Evolutionary conservation across 2,113 vertebrate species (phyloP).

Genomic region (Scartelaos histophorus): DNA sequence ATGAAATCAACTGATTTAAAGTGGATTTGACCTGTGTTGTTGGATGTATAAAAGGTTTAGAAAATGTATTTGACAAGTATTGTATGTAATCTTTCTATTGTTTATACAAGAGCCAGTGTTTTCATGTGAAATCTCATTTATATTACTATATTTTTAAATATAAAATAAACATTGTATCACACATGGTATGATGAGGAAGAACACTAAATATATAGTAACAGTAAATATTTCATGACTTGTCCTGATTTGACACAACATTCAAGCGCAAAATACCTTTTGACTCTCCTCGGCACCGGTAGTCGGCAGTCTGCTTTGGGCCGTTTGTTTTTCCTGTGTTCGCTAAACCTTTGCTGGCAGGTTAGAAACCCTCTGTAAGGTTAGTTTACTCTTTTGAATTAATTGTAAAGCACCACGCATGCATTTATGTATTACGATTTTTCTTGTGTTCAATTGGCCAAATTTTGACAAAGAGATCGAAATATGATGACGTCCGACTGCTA

Average conservation of each 20-base stretch:
- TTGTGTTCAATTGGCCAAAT: background rate
- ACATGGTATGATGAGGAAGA: background rate
- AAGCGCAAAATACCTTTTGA: constrained; percentile 22
- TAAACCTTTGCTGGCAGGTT: constrained; percentile 33
- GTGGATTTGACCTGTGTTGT: background rate
- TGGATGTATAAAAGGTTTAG: constrained; percentile 13
- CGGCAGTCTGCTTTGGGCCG: background rate
- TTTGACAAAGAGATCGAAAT: background rate
- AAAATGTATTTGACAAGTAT: no score
- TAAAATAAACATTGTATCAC: background rate
- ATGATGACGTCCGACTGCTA: background rate
- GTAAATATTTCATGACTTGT: background rate
- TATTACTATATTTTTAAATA: background rate
- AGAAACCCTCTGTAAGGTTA: constrained; percentile 54
- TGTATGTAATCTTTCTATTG: background rate
- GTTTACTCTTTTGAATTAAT: background rate
- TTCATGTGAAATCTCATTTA: background rate
- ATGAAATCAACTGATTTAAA: constrained; percentile 77
- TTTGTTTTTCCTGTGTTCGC: constrained; percentile 56
- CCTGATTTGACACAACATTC: constrained; percentile 18
- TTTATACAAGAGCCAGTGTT: background rate
- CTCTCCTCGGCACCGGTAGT: constrained; percentile 42
- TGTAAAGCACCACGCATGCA: background rate
- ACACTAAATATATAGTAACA: background rate
- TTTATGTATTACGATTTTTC: background rate